These are phyloP conservation scores for Glaucopsyche alexis DNA, from an alignment of 2,888 invertebrate species.

Conservation along the genomic window DNA sequence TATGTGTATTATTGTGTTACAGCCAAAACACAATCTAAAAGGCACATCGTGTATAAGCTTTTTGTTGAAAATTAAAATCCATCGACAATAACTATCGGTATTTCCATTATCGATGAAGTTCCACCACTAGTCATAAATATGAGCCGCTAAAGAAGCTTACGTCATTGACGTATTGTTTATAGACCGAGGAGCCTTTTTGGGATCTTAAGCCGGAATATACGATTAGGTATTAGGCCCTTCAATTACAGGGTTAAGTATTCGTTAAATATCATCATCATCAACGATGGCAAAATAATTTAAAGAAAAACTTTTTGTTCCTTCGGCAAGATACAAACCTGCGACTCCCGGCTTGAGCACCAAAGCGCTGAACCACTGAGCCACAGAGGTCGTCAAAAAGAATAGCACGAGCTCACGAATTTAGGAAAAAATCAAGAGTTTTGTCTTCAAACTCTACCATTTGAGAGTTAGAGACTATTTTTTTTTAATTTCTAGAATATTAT, in stretches of 20 bases:
- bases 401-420: too few species aligned
- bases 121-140: conserved; percentile 74
- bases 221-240: conserved; percentile 10
- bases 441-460: too few species aligned
- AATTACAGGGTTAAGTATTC: conserved; percentile 4
- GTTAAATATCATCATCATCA: conserved; percentile 2
- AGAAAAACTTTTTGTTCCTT: too few species aligned
- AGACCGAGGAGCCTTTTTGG: conserved; percentile 63
- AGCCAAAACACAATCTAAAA: not conserved
- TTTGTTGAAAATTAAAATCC: not conserved
- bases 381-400: too few species aligned
- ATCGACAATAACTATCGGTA: conserved; percentile 42
- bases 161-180: conserved; percentile 79
- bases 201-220: conserved; percentile 41
- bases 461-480: too few species aligned
- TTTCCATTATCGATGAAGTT: conserved; percentile 34
- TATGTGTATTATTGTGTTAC: too few species aligned
- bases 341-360: too few species aligned
- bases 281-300: not conserved
- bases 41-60: not conserved
- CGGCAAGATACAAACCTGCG: too few species aligned
- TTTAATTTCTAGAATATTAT: too few species aligned
- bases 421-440: too few species aligned
- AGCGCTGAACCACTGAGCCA: too few species aligned
- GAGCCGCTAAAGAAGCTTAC: conserved; percentile 78